Evolutionary conservation across 2,888 invertebrate species (phyloP).

Genomic region (Ochlodes sylvanus): DNA sequence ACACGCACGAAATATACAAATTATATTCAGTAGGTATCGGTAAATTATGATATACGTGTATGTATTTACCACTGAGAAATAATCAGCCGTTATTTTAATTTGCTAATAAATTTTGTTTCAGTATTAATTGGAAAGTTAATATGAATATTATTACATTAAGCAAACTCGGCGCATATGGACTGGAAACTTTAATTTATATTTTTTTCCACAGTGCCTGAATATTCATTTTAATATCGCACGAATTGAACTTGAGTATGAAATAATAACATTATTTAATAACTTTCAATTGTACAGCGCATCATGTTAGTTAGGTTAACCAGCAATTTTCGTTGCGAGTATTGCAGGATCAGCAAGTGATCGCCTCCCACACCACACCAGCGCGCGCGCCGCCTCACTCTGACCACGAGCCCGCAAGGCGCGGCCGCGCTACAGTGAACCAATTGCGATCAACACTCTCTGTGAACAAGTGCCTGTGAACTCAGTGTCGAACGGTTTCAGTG

Average conservation of each 20-base stretch:
- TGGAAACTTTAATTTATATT: too few species aligned
- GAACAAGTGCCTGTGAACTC: constrained; percentile 64
- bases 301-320: constrained; percentile 18
- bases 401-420: constrained; percentile 64
- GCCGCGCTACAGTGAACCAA: constrained; percentile 53
- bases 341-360: constrained; percentile 66
- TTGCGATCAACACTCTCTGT: constrained; percentile 54
- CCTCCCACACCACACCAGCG: constrained; percentile 58
- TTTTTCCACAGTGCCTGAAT: too few species aligned
- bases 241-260: too few species aligned
- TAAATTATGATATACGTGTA: background rate
- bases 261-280: too few species aligned
- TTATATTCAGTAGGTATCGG: too few species aligned
- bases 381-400: constrained; percentile 72
- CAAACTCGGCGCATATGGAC: too few species aligned
- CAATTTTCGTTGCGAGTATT: constrained; percentile 44
- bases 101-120: too few species aligned
- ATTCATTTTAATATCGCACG: too few species aligned
- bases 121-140: too few species aligned
- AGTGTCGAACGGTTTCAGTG: constrained; percentile 48
- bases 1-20: background rate
- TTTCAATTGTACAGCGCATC: background rate
- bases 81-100: too few species aligned
- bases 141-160: too few species aligned
- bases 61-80: background rate